A percentile compares a stretch with the other conserved stretches of the same genome.
These are phyloP conservation scores for Cololabis saira DNA, from an alignment of 2,113 vertebrate genomes.

Conservation along the genomic window DNA sequence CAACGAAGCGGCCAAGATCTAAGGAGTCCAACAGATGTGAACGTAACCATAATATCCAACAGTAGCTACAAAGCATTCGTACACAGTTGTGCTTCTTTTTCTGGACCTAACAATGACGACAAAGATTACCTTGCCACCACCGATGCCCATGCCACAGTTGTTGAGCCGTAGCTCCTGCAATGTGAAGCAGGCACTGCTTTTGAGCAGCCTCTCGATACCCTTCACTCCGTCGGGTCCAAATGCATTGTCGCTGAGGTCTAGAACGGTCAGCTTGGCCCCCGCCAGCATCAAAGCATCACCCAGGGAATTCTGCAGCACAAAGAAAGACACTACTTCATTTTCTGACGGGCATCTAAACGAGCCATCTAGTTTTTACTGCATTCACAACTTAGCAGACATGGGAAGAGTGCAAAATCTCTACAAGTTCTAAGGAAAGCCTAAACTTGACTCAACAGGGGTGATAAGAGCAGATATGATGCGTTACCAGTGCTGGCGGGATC, in stretches of 20 bases:
- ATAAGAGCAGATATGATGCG: slow-evolving; percentile 19
- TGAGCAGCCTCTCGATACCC: slow-evolving; percentile 91
- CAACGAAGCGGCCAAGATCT: slow-evolving; percentile 94
- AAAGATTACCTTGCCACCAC: slow-evolving; percentile 96
- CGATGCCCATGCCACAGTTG: slow-evolving; percentile 98
- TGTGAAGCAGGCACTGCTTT: slow-evolving; percentile 89
- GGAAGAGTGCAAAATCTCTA: too few species aligned
- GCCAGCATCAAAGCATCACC: slow-evolving; percentile 90
- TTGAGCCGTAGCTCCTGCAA: slow-evolving; percentile 93
- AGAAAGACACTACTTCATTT: neutral
- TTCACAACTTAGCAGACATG: too few species aligned
- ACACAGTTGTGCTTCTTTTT: too few species aligned
- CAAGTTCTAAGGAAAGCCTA: too few species aligned
- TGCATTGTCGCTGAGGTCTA: slow-evolving; percentile 97
- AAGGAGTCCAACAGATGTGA: slow-evolving; percentile 9
- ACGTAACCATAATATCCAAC: neutral
- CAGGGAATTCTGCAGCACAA: slow-evolving; percentile 85
- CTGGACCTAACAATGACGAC: slow-evolving; percentile 6
- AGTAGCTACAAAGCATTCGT: neutral
- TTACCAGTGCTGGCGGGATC: slow-evolving; percentile 96
- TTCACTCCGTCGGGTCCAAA: slow-evolving; percentile 97
- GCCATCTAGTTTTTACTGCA: too few species aligned
- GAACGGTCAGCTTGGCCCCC: slow-evolving; percentile 88
- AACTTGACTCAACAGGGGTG: neutral
- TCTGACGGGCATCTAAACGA: too few species aligned